Percentiles rank a stretch among this genome's conserved stretches.
Evolutionary conservation across 1,140 invertebrate genomes (phyloP).

Genomic region (Cheumatopsyche charites): DNA sequence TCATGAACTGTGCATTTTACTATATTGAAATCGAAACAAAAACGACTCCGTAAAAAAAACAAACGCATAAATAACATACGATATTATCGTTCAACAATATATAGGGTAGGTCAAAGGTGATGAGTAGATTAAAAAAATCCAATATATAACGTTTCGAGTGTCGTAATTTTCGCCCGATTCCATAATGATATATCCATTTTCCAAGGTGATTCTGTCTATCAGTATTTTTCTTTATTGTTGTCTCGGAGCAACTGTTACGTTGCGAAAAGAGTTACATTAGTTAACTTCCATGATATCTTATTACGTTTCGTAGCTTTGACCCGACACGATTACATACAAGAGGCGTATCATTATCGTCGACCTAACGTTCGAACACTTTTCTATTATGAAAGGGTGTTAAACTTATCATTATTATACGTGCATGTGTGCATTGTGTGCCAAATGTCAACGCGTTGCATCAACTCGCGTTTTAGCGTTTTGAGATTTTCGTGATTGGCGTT

Average conservation of each 20-base stretch:
- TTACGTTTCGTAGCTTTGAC: constrained; percentile 7
- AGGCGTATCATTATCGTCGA: no score
- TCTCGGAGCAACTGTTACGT: background rate
- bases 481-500: no score
- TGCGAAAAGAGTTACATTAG: constrained; percentile 3
- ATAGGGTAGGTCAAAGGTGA: constrained; percentile 21
- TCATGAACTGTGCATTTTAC: no score
- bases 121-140: background rate
- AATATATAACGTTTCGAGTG: background rate
- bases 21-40: no score
- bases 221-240: background rate
- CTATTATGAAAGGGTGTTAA: no score
- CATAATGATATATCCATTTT: background rate
- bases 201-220: constrained; percentile 1
- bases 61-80: constrained; percentile 15
- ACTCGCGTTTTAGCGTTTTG: no score
- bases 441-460: no score
- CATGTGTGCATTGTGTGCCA: no score
- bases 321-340: background rate
- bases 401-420: no score
- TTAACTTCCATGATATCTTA: background rate
- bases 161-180: constrained; percentile 7
- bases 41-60: constrained; percentile 6
- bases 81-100: constrained; percentile 10
- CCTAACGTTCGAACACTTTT: no score